Percentiles rank a stretch among this genome's conserved stretches.
phyloP scores from a whole-genome alignment of 2,888 invertebrate species.

The Mamestra brassicae region DNA sequence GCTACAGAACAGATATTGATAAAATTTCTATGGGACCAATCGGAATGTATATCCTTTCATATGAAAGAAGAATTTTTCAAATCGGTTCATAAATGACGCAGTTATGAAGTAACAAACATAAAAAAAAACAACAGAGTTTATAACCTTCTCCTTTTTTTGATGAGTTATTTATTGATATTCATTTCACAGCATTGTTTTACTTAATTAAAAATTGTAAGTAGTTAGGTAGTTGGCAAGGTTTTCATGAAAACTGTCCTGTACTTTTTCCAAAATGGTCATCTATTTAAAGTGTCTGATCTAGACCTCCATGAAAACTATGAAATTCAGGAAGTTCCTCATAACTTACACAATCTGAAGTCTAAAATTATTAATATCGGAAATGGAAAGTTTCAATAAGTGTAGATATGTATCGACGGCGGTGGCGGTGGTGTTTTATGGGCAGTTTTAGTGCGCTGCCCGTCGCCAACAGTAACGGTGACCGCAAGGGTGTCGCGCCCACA shows the following conservation, averaged over 20 bases:
- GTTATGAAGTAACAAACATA: too few relatives aligned
- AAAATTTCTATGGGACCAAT: too few relatives aligned
- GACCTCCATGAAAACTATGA: not conserved
- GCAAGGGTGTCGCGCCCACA: slow-evolving; percentile 88
- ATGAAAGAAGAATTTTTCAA: too few relatives aligned
- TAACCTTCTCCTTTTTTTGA: too few relatives aligned
- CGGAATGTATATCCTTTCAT: too few relatives aligned
- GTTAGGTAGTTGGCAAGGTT: not conserved
- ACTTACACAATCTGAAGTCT: slow-evolving; percentile 42
- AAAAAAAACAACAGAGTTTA: too few relatives aligned
- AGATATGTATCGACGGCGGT: slow-evolving; percentile 75
- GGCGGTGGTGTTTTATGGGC: slow-evolving; percentile 83
- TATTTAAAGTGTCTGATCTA: too few relatives aligned
- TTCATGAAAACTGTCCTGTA: not conserved
- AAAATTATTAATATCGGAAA: slow-evolving; percentile 69
- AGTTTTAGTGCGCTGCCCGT: slow-evolving; percentile 80
- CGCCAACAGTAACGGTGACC: slow-evolving; percentile 86
- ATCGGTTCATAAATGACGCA: too few relatives aligned
- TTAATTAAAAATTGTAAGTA: not conserved
- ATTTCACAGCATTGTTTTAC: not conserved
- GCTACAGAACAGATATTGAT: too few relatives aligned
- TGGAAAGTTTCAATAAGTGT: slow-evolving; percentile 81
- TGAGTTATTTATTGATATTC: not conserved
- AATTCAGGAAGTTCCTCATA: slow-evolving; percentile 22
- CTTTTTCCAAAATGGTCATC: not conserved